These are phyloP conservation scores for Corynorhinus townsendii DNA, from an alignment of 2,113 vertebrate species.

Conservation along the genomic window DNA sequence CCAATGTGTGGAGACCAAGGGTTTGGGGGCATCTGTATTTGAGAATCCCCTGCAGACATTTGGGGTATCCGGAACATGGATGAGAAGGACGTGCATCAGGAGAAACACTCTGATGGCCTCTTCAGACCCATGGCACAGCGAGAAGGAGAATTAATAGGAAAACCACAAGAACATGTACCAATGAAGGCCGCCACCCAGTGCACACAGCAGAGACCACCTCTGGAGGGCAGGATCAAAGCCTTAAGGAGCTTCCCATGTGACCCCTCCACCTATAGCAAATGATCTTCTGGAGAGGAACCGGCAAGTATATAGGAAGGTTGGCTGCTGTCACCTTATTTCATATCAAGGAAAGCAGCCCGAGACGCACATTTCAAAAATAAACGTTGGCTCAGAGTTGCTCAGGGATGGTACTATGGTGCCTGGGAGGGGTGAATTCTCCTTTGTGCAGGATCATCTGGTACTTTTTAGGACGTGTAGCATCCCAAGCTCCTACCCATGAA, in stretches of 20 bases:
- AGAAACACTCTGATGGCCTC: background rate
- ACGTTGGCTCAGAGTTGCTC: background rate
- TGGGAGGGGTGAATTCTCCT: background rate
- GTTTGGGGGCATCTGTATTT: background rate
- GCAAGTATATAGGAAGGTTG: background rate
- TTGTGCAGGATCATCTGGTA: background rate
- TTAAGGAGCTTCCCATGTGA: background rate
- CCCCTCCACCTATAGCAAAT: background rate
- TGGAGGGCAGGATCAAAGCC: background rate
- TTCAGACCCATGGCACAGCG: background rate
- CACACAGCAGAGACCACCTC: rapidly evolving
- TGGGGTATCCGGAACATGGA: background rate
- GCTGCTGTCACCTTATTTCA: background rate
- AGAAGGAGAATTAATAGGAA: background rate
- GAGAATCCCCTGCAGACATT: background rate
- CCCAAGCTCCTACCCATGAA: background rate
- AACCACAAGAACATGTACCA: background rate
- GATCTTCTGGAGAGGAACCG: background rate
- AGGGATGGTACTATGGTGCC: background rate
- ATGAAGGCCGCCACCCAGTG: background rate
- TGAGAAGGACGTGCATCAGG: background rate
- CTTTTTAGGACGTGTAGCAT: background rate
- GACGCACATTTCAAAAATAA: background rate
- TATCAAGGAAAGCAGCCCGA: background rate
- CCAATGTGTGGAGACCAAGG: background rate